phyloP scores from a whole-genome alignment of 64 coral and sea anemone species.

The Montipora foliosa region DNA sequence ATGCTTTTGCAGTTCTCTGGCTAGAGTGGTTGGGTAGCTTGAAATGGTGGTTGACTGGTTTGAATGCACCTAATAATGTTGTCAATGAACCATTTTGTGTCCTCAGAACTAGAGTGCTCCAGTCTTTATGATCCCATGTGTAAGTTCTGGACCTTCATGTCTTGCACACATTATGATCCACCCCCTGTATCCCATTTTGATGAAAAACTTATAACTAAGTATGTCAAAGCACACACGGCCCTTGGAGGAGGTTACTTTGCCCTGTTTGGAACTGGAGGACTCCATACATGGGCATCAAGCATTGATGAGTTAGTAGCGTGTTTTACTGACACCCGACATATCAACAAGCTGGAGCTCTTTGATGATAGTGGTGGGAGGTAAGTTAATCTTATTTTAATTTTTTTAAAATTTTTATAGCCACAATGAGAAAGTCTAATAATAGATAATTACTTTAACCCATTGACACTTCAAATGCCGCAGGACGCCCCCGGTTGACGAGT shows the following conservation, averaged over 20 bases:
- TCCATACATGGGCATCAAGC: constrained; percentile 92
- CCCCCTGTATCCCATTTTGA: constrained; percentile 73
- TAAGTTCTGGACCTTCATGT: constrained; percentile 99
- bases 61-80: too few relatives aligned
- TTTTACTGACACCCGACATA: constrained; percentile 83
- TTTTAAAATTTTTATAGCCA: background rate
- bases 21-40: background rate
- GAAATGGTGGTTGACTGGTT: background rate
- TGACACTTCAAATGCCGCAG: too few relatives aligned
- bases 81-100: background rate
- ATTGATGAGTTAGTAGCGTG: constrained; percentile 79
- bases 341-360: constrained; percentile 93
- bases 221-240: constrained; percentile 96
- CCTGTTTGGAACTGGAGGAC: constrained; percentile 93
- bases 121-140: constrained; percentile 77
- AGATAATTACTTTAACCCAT: too few relatives aligned
- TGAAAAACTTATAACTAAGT: constrained; percentile 66
- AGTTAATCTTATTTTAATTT: background rate
- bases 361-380: constrained; percentile 95
- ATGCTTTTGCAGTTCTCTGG: too few relatives aligned
- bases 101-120: constrained; percentile 84
- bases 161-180: constrained; percentile 94
- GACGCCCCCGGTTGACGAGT: too few relatives aligned
- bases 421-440: background rate
- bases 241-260: constrained; percentile 90